These are phyloP conservation scores for Dipodomys stephensi DNA, from an alignment of 2,113 vertebrate species.

Conservation along the genomic window DNA sequence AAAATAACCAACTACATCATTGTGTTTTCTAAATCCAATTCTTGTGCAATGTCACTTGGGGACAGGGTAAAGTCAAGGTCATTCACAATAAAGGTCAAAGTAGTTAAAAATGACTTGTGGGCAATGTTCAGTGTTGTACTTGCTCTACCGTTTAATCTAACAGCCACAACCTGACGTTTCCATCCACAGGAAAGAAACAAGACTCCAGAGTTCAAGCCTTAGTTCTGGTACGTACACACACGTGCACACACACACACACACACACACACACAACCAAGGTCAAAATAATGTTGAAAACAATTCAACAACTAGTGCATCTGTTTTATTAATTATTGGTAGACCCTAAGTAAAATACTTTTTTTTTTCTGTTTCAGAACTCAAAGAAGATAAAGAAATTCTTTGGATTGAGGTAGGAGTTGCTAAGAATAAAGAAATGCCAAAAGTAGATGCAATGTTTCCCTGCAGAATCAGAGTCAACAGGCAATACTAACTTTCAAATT, in stretches of 20 bases:
- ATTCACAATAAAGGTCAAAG: not conserved
- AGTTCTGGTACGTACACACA: no score
- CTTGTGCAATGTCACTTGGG: not conserved
- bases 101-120: not conserved
- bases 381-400: constrained; percentile 22
- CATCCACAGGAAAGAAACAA: constrained; percentile 24
- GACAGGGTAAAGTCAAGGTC: not conserved
- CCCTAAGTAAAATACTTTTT: not conserved
- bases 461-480: not conserved
- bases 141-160: not conserved
- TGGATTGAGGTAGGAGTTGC: not conserved
- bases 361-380: not conserved
- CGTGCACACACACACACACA: not conserved
- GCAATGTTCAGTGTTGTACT: not conserved
- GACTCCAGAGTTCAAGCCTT: not conserved
- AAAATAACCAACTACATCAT: not conserved
- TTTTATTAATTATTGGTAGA: not conserved
- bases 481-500: not conserved
- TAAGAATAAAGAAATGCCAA: not conserved
- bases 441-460: not conserved
- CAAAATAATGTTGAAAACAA: constrained; percentile 13
- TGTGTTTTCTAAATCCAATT: not conserved
- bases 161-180: not conserved
- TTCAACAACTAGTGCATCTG: not conserved
- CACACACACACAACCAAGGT: not conserved